phyloP scores from a whole-genome alignment of 2,888 invertebrate genomes.

The Phrixothrix hirtus region DNA sequence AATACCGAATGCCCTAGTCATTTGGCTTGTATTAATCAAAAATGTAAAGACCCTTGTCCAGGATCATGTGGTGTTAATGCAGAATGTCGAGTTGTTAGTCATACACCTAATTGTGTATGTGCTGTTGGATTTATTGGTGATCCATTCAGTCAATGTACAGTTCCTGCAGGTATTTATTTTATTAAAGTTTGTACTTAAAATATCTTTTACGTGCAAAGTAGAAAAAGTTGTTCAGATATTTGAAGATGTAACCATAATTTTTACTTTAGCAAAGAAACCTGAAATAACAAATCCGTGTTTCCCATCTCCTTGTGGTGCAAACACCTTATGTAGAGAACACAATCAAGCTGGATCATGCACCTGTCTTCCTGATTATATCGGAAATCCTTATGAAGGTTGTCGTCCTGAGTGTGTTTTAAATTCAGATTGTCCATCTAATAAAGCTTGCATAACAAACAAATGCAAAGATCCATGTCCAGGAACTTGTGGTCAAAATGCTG shows the following conservation, averaged over 20 bases:
- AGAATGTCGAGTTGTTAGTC: too few relatives aligned
- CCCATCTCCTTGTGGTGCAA: constrained; percentile 81
- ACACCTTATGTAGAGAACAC: constrained; percentile 77
- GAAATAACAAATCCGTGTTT: constrained; percentile 74
- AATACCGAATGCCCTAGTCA: constrained; percentile 64
- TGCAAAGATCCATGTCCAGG: constrained; percentile 83
- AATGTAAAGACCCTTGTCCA: constrained; percentile 67
- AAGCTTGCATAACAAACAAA: constrained; percentile 79
- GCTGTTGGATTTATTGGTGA: constrained; percentile 63
- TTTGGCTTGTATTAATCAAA: constrained; percentile 65
- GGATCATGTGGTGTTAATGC: constrained; percentile 63
- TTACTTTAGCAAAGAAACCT: constrained; percentile 52
- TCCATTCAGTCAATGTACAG: constrained; percentile 62
- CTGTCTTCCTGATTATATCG: too few relatives aligned
- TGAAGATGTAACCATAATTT: too few relatives aligned
- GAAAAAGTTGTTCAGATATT: too few relatives aligned
- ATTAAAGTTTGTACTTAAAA: too few relatives aligned
- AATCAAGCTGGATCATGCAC: constrained; percentile 73
- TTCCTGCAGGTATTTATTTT: too few relatives aligned
- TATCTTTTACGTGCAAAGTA: too few relatives aligned
- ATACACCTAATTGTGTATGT: constrained; percentile 68
- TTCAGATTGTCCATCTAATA: constrained; percentile 82
- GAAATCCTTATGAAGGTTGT: too few relatives aligned
- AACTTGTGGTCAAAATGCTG: constrained; percentile 81
- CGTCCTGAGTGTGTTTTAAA: constrained; percentile 89